Percentiles rank a stretch among this genome's conserved stretches.
Evolutionary conservation across 2,797 vertebrate species (phyloP).

Genomic region (Pangasius macronema): DNA sequence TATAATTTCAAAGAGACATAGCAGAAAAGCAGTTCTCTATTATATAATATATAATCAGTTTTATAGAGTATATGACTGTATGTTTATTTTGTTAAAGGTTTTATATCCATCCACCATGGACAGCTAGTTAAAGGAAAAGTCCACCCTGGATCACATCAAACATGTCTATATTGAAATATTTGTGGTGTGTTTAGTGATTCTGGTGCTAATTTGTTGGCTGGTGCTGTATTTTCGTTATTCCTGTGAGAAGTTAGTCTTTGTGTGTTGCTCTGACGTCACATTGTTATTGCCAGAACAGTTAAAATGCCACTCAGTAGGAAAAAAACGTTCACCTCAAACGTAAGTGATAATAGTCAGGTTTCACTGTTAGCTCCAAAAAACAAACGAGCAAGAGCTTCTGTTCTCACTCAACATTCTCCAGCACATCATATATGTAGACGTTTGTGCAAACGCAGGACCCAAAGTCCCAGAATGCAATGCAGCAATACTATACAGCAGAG

Average conservation of each 20-base stretch:
- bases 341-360: background rate
- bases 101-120: background rate
- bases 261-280: background rate
- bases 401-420: background rate
- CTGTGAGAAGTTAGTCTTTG: background rate
- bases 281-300: background rate
- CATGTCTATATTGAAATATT: background rate
- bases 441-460: too few species aligned
- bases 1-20: background rate
- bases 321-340: background rate
- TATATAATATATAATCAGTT: background rate
- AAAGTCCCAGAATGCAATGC: background rate
- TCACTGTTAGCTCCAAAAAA: background rate
- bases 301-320: background rate
- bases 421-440: background rate
- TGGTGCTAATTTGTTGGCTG: background rate
- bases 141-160: background rate
- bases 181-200: background rate
- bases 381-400: background rate
- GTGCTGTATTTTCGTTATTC: background rate
- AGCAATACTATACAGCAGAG: too few species aligned
- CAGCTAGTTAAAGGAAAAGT: background rate
- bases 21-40: background rate
- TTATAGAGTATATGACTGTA: background rate
- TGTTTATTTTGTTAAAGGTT: background rate